Evolutionary conservation across 1,140 invertebrate species (phyloP), one percentile per base, ranked within the genome.

Genomic region (Stegodyphus mimosarum): DNA sequence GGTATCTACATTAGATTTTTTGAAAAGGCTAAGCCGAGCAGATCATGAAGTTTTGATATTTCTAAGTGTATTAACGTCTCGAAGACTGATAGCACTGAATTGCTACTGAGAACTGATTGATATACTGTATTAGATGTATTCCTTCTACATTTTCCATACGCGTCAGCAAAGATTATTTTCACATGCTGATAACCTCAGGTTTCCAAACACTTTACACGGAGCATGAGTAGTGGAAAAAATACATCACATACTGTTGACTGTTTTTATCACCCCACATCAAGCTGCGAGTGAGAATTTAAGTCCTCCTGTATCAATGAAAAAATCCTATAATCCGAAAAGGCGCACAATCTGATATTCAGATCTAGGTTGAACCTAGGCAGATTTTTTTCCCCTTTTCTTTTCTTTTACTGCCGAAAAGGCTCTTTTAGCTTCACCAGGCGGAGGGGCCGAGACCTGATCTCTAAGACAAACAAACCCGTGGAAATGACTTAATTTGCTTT

Each of bases 401-500:
- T 67, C n/a, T 67, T 67, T n/a, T 17, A 9, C 55, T 15, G 55
- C 55, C 55, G 9, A 15, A 10, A 60, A 15, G 55, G 55, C 55
- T 10, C 15, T 60, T 60, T 15, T 9, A 60, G 33, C 33, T 33
- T 33, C 33, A 33, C 1, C 33, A 33, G 33, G 33, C 33, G 33
- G 33, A 33, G 33, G 15, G 55, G 9, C 55, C 55, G 78, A 83
- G 80, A 84, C 63, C 64, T 84, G 81, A 84, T 84, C 81, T 66
- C 55, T 69, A 84, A 84, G 73, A 84, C 81, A 84, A 84, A 84
- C 81, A 84, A 84, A 84, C 81, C 81, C 81, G 63, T 69, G 72
- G 71, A 84, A 84, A 84, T 84, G 81, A 84, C 81, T 84, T 84
- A 84, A 84, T 84, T 84, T 84, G 81, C 72, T 84, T 84, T 84